Evolutionary conservation across 1,140 invertebrate genomes (phyloP).

Genomic region (Drosophila pruinosa): DNA sequence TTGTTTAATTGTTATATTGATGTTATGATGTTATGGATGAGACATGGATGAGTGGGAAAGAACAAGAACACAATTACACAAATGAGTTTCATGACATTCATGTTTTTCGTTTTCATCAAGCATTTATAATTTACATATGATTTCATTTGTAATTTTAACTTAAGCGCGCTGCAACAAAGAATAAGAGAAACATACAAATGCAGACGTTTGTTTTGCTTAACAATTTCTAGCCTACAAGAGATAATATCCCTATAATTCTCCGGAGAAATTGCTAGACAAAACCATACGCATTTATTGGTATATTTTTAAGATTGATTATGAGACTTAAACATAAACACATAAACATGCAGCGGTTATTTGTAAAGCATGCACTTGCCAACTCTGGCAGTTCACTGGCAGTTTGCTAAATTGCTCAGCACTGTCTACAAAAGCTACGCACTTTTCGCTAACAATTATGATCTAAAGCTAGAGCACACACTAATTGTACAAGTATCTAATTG

Average conservation of each 20-base stretch:
- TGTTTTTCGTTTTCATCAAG: conserved; percentile 9
- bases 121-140: conserved; percentile 36
- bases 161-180: conserved; percentile 68
- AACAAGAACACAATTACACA: conserved; percentile 71
- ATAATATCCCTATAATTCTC: not conserved
- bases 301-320: conserved; percentile 29
- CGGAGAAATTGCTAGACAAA: conserved; percentile 59
- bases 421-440: conserved; percentile 60
- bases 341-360: conserved; percentile 51
- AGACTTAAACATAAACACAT: conserved; percentile 61
- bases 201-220: conserved; percentile 55
- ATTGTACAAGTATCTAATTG: conserved; percentile 41
- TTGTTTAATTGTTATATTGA: conserved; percentile 11
- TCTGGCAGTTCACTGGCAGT: conserved; percentile 22
- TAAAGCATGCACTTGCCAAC: conserved; percentile 64
- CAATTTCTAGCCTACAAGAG: conserved; percentile 32
- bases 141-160: conserved; percentile 50
- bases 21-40: conserved; percentile 22
- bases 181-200: conserved; percentile 70
- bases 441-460: conserved; percentile 31
- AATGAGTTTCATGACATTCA: conserved; percentile 55
- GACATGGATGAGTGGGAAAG: conserved; percentile 53
- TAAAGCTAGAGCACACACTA: conserved; percentile 53
- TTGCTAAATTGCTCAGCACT: conserved; percentile 54
- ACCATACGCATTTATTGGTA: conserved; percentile 63